Evolutionary conservation across 2,797 vertebrate genomes (phyloP).

Genomic region (Scleropages formosus): DNA sequence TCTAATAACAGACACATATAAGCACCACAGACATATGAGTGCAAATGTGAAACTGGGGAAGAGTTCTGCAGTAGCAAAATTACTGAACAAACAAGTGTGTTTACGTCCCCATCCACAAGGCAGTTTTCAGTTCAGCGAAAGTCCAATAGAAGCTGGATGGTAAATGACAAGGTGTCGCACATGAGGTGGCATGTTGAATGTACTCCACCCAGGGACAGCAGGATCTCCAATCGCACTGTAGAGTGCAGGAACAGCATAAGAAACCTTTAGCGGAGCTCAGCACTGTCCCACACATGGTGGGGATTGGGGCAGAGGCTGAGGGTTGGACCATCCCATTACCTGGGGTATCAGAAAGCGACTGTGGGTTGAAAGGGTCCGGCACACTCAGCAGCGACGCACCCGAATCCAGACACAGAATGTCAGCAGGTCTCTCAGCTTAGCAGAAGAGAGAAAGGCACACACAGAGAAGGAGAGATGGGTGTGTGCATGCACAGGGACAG

Average conservation of each 20-base stretch:
- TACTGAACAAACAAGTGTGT: no score
- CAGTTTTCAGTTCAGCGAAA: no score
- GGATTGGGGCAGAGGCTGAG: neutral
- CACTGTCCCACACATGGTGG: neutral
- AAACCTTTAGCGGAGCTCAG: neutral
- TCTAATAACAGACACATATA: no score
- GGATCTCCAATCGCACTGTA: no score
- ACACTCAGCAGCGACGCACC: constrained; percentile 69
- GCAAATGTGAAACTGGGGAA: no score
- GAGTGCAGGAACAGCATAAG: neutral
- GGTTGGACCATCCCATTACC: constrained; percentile 58
- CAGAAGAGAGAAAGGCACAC: constrained; percentile 25
- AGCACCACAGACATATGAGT: no score
- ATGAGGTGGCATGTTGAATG: neutral
- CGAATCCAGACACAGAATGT: constrained; percentile 68
- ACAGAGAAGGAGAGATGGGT: neutral
- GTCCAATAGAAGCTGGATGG: no score
- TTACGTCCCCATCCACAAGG: no score
- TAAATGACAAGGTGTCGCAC: no score
- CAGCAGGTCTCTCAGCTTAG: constrained; percentile 74
- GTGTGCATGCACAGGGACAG: neutral
- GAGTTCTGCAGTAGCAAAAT: no score
- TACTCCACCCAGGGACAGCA: neutral
- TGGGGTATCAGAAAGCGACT: constrained; percentile 75
- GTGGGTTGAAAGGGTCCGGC: constrained; percentile 76